Evolutionary conservation across 2,797 vertebrate genomes (phyloP).

Genomic region (Austrolebias charrua): DNA sequence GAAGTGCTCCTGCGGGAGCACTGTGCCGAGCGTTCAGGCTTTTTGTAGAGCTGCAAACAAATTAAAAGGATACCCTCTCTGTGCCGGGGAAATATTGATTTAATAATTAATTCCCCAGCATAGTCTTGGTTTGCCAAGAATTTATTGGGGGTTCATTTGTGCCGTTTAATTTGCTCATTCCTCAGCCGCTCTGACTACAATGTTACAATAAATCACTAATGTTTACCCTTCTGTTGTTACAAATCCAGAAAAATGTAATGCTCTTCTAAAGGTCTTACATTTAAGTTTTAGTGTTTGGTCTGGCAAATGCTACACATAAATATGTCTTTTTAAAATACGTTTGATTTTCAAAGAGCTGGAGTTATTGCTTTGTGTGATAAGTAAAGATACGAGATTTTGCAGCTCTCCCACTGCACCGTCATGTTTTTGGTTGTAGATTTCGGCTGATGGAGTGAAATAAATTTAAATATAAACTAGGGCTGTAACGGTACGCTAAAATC

Average conservation of each 20-base stretch:
- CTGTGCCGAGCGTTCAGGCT: constrained; percentile 32
- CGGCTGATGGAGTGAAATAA: constrained; percentile 17
- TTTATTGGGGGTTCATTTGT: constrained; percentile 42
- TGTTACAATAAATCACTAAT: constrained; percentile 54
- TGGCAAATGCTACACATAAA: neutral
- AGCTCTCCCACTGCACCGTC: neutral
- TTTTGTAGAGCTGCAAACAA: constrained; percentile 42
- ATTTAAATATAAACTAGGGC: constrained; percentile 1
- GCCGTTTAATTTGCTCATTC: constrained; percentile 59
- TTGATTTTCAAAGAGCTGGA: constrained; percentile 12
- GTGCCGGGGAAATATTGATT: constrained; percentile 55
- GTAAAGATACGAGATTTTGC: constrained; percentile 6
- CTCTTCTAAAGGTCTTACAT: constrained; percentile 35
- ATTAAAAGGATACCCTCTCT: constrained; percentile 57
- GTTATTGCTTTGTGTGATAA: constrained; percentile 15
- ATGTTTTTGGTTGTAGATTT: constrained; percentile 8
- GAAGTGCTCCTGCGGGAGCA: constrained; percentile 51
- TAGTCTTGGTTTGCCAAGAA: constrained; percentile 46
- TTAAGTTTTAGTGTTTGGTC: constrained; percentile 9
- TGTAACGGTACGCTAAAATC: no score
- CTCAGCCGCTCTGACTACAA: constrained; percentile 41
- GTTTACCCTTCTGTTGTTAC: constrained; percentile 38
- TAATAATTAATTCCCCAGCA: constrained; percentile 21
- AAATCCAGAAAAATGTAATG: constrained; percentile 36
- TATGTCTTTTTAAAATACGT: constrained; percentile 11